A percentile compares a stretch with the other conserved stretches of the same genome.
These are phyloP conservation scores for Siniperca knerii DNA, from an alignment of 2,113 vertebrate species.

Conservation along the genomic window DNA sequence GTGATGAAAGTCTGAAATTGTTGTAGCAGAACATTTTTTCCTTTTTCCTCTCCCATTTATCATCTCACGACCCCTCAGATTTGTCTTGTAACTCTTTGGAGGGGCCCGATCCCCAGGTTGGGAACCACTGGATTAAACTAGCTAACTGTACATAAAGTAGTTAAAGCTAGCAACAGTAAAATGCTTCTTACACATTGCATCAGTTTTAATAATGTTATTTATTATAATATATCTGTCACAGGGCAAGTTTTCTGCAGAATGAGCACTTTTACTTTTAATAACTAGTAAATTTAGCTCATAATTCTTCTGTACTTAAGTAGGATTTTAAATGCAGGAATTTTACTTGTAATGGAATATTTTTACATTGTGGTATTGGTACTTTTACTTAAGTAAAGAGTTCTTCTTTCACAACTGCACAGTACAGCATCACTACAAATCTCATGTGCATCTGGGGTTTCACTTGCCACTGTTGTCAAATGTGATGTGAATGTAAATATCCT, in stretches of 20 bases:
- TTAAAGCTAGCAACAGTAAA: not conserved
- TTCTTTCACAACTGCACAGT: not conserved
- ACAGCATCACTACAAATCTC: not conserved
- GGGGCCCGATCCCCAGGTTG: not conserved
- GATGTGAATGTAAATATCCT: constrained; percentile 17
- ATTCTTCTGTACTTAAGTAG: not conserved
- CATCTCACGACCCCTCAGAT: not conserved
- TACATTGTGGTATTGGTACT: not conserved
- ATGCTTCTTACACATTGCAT: not conserved
- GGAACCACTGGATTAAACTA: not conserved
- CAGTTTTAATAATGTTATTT: not conserved
- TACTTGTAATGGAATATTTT: not conserved
- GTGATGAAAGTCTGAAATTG: not conserved
- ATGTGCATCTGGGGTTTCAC: not conserved
- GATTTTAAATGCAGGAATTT: not conserved
- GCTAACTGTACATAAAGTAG: not conserved
- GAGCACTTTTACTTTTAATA: not conserved
- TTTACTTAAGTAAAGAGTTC: not conserved
- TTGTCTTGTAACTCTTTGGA: not conserved
- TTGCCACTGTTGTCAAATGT: not conserved
- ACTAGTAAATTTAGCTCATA: not conserved
- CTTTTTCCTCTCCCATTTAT: not conserved
- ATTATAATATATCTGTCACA: not conserved
- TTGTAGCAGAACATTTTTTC: not conserved
- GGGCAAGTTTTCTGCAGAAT: not conserved